These are phyloP conservation scores for Aplocera efformata DNA, from an alignment of 2,888 invertebrate species.

Conservation along the genomic window DNA sequence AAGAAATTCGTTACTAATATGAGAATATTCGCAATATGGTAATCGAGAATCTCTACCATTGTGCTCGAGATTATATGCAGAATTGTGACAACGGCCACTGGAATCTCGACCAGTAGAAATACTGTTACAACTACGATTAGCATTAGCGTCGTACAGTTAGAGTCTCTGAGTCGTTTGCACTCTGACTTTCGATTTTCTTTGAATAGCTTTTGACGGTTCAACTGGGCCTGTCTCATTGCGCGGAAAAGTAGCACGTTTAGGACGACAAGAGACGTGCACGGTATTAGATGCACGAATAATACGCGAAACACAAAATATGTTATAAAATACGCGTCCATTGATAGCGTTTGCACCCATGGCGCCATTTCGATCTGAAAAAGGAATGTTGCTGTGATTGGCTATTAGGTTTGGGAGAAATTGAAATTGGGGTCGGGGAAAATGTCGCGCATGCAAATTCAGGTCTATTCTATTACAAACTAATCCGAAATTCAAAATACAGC, in stretches of 20 bases:
- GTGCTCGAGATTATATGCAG: conserved; percentile 90
- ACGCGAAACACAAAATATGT: conserved; percentile 92
- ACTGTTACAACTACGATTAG: conserved; percentile 92
- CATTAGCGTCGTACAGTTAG: conserved; percentile 93
- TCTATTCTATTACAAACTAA: too few relatives aligned
- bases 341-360: conserved; percentile 85
- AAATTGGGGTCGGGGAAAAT: too few relatives aligned
- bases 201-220: conserved; percentile 87
- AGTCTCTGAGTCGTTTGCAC: conserved; percentile 88
- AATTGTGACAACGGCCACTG: conserved; percentile 89
- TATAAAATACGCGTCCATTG: conserved; percentile 89
- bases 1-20: conserved; percentile 94
- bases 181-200: conserved; percentile 88
- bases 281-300: conserved; percentile 94
- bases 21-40: conserved; percentile 87
- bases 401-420: too few relatives aligned
- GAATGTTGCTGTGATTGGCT: conserved; percentile 1
- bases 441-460: too few relatives aligned
- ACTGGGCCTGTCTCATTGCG: conserved; percentile 91
- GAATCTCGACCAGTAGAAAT: conserved; percentile 91
- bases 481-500: too few relatives aligned
- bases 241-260: conserved; percentile 92
- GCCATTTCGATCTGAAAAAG: conserved; percentile 78
- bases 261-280: conserved; percentile 93
- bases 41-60: conserved; percentile 86